Base-by-base conservation (phyloP, 2,888 invertebrate species). In the Hirtodrosophila alboralis region DNA sequence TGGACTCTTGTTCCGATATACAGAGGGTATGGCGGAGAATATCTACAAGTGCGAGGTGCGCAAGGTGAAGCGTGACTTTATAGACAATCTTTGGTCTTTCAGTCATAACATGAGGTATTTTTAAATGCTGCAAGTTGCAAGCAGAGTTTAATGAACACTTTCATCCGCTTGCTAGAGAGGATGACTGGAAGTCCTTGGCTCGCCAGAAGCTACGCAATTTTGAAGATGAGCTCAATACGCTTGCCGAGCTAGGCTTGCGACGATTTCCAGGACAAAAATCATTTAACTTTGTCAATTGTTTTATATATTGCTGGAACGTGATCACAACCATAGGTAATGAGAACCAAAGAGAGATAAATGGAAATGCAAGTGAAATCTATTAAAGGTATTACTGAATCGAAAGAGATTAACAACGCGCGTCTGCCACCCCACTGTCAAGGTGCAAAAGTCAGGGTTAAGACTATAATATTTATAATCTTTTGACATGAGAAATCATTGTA, bases 131-230 rank as follows among this genome's bases (percentile, higher is more conserved):
- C 5, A n/a, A 26, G 14, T 23, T 3, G 8, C 2, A 4, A 5
- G 4, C 4, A 1, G 1, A 12, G 5, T 18, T 2, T 4, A 7
- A 5, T 36, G 23, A 58, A 30, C 12, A 7, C 14, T 41, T 48
- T 38, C 43, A 41, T 51, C 12, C 31, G 10, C n/a, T 60, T 38
- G 51, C 21, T 89, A 93, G 94, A 49, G 96, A 96, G 89, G 96
- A 97, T 43, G 96, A 97, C 86, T 97, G 97, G 97, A 96, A 96
- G 86, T 95, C 95, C 8, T 92, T 95, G 91, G 97, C 97, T 0
- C 92, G 97, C 53, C 93, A 93, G 73, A 95, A 95, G 87, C 90
- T 98, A 48, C 93, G 94, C 87, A 94, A 94, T 67, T 97, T 97
- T 87, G 98, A 98, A 89, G 94, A 95, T 65, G 96, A 96, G 87